Conservation (phyloP, 2,113 vertebrate genomes). For the Turnix velox region DNA sequence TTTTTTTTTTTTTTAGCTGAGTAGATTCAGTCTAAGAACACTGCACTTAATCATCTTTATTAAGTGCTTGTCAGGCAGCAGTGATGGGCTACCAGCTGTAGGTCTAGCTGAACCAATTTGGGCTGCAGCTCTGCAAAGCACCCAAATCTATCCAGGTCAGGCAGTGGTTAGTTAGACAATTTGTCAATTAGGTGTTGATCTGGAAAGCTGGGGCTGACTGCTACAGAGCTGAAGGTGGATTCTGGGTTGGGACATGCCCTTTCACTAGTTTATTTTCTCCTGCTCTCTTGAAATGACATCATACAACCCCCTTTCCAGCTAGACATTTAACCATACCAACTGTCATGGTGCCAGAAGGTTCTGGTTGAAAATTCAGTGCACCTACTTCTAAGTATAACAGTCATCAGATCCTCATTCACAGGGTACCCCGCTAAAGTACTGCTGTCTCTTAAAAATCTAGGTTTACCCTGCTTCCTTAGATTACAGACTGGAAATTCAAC, state of each 20-base stretch:
- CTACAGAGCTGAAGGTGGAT: background rate
- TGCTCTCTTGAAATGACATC: background rate
- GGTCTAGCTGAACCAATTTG: background rate
- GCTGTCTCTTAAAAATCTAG: background rate
- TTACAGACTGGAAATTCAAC: background rate
- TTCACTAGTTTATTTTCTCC: background rate
- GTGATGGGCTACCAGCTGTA: background rate
- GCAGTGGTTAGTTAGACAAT: background rate
- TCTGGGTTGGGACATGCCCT: background rate
- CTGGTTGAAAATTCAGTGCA: background rate
- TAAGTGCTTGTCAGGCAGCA: background rate
- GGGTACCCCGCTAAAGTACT: background rate
- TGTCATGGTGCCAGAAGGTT: background rate
- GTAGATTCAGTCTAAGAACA: background rate
- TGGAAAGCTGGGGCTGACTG: background rate
- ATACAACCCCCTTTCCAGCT: background rate
- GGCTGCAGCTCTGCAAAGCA: background rate
- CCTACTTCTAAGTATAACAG: background rate
- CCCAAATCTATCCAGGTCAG: background rate
- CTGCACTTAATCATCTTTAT: background rate
- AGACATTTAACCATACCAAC: background rate
- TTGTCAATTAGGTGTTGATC: background rate
- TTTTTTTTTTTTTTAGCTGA: background rate
- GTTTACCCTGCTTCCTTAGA: background rate
- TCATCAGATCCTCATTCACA: background rate